Base-by-base conservation (phyloP, 2,113 vertebrate genomes). In the Saccopteryx leptura region DNA sequence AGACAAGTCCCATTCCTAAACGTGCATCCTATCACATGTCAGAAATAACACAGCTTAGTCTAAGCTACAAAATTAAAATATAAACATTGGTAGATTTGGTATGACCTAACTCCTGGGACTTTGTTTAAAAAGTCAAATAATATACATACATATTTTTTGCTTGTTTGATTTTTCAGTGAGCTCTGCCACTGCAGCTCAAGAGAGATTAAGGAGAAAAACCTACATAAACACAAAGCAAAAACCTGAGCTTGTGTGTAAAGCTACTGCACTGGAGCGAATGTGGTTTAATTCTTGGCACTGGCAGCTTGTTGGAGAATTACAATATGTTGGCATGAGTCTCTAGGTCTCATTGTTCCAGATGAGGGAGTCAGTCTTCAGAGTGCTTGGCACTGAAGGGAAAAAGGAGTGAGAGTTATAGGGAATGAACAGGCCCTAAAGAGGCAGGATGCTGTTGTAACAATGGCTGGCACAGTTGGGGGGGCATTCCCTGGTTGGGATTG, bases 351-450 rank as follows among this genome's bases (percentile, higher is more conserved):
- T 98, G 98, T 98, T 97, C 97, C 81, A 93, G 96, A 88, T 94
- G 97, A 98, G 96, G 97, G 98, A 98, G 93, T 97, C 95, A 79
- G 96, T 95, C 97, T 98, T 96, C 39, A 60, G 97, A 98, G 97
- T 90, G 93, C 95, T 98, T 98, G 98, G 98, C 97, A 96, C 46
- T 1, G 82, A 85, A 96, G 95, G 92, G 88, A 75, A 74, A 92
- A 74, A 33, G 63, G 97, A 97, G 94, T 90, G 95, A 93, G 97
- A 66, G 95, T n/a, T 10, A 90, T 0, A 93, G 12, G 84, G 97
- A 90, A 85, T 14, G 52, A 94, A 86, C 96, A 80, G 93, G 79
- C 97, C 75, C 60, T 1, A 28, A 90, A 97, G 92, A 98, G 97
- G 88, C 96, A 84, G 90, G 39, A 85, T 93, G 97, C 95, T 91